A percentile compares a stretch with the other conserved stretches of the same genome.
Conservation (phyloP, 1,140 invertebrate genomes). For the Listronotus bonariensis region DNA sequence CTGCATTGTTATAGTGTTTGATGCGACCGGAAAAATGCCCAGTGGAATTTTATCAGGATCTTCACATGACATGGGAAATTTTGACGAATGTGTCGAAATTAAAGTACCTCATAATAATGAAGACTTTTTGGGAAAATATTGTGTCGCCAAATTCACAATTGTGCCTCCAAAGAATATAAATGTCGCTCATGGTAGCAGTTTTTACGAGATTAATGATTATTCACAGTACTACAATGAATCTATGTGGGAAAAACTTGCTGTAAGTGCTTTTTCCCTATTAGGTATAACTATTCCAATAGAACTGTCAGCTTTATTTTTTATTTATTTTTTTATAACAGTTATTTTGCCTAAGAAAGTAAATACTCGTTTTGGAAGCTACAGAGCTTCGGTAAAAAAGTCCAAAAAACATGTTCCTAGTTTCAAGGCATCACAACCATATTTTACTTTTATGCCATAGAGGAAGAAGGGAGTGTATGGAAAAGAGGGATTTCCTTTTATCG, state of each 20-base stretch:
- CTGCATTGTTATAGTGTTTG: conserved; percentile 33
- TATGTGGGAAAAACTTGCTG: conserved; percentile 43
- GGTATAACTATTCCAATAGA: too few species aligned
- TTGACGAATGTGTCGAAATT: conserved; percentile 40
- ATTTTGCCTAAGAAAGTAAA: too few species aligned
- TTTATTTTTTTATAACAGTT: too few species aligned
- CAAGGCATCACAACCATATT: too few species aligned
- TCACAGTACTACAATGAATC: conserved; percentile 35
- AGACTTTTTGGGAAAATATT: conserved; percentile 41
- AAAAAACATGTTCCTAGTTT: too few species aligned
- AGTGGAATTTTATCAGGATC: conserved; percentile 35
- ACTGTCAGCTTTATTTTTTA: too few species aligned
- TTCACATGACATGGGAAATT: conserved; percentile 38
- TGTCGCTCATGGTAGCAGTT: conserved; percentile 7
- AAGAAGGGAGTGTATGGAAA: too few species aligned
- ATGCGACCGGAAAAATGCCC: conserved; percentile 37
- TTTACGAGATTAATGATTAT: conserved; percentile 22
- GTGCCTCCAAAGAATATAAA: conserved; percentile 28
- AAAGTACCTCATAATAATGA: conserved; percentile 35
- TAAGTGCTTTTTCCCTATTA: conserved; percentile 41
- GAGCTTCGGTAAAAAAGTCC: too few species aligned
- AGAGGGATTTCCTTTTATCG: too few species aligned
- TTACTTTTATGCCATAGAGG: too few species aligned
- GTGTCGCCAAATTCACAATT: conserved; percentile 45
- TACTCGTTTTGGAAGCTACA: too few species aligned